Evolutionary conservation across 2,113 vertebrate genomes (phyloP).

Genomic region (Butastur rufipennis): DNA sequence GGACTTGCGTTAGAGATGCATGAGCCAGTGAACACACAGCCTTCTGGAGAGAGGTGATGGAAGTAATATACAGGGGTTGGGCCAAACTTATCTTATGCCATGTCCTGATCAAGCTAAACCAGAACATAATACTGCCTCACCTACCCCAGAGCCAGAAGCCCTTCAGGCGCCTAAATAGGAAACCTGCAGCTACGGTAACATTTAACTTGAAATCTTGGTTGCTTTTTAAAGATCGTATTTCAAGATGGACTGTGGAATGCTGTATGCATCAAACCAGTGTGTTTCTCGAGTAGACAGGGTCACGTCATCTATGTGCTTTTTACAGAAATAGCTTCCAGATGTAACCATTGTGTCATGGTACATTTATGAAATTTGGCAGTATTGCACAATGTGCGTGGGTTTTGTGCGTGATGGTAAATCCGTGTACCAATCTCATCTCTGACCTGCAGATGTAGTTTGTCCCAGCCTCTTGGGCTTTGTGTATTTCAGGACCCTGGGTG

Average conservation of each 20-base stretch:
- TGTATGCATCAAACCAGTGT: neutral
- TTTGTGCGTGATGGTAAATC: neutral
- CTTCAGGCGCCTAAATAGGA: neutral
- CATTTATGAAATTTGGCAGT: neutral
- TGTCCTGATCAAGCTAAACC: neutral
- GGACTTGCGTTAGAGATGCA: neutral
- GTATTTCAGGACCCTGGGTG: neutral
- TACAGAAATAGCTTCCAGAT: conserved; percentile 30
- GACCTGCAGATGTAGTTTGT: neutral
- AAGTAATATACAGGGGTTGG: too few species aligned
- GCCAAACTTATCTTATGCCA: neutral
- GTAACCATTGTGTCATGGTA: neutral
- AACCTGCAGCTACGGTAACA: neutral
- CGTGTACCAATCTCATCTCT: neutral
- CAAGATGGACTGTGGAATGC: neutral
- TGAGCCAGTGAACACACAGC: neutral
- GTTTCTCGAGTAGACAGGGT: neutral
- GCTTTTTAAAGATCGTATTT: neutral
- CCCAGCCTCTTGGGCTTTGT: neutral
- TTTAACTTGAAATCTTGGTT: neutral
- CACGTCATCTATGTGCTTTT: neutral
- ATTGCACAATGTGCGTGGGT: neutral
- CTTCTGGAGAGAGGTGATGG: neutral
- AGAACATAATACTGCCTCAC: neutral
- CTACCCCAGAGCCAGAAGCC: neutral